Base-by-base conservation (phyloP, 2,888 invertebrate species). In the Tipula confusa region DNA sequence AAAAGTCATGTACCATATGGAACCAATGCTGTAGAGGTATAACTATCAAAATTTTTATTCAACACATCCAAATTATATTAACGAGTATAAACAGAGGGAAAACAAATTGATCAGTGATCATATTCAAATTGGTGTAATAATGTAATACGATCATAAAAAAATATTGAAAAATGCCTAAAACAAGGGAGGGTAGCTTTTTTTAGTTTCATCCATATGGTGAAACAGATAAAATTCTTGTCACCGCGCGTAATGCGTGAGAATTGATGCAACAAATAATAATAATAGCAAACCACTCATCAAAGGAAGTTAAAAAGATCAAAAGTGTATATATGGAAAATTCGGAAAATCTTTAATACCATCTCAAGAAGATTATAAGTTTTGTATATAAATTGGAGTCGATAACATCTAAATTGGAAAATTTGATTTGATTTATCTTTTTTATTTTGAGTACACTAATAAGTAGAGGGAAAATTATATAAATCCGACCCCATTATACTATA, bases 351-450 rank as follows among this genome's bases (percentile, higher is more conserved):
- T 64, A 64, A 64, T 64, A 24, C 24, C 64, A 64, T 64, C 64
- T 24, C 64, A 64, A 64, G 64, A 64, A 64, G 64, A 64, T 64
- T 64, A 24, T 64, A 64, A 64, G 64, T 64, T 64, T 64, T 64
- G 24, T 64, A 24, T 64, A 64, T 64, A 64, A 24, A 64, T n/a
- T 43, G 64, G 9, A 64, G 64, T 64, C 64, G 64, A 64, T 64
- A 64, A 64, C 6, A 64, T 64, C 64, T 64, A 64, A 64, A 64
- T 64, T 64, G 64, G 64, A 64, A 64, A 64, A 64, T 64, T 64
- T 64, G 64, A 24, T 64, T 64, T 64, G 64, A 64, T 64, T 64
- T 64, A 64, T 64, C 24, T 64, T 24, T 64, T 43, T 64, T 64
- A 64, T n/a, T n/a, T n/a, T 24, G 64, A 64, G 7, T 24, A 15